phyloP scores from a whole-genome alignment of 2,797 vertebrate genomes.

The Coregonus ussuriensis region DNA sequence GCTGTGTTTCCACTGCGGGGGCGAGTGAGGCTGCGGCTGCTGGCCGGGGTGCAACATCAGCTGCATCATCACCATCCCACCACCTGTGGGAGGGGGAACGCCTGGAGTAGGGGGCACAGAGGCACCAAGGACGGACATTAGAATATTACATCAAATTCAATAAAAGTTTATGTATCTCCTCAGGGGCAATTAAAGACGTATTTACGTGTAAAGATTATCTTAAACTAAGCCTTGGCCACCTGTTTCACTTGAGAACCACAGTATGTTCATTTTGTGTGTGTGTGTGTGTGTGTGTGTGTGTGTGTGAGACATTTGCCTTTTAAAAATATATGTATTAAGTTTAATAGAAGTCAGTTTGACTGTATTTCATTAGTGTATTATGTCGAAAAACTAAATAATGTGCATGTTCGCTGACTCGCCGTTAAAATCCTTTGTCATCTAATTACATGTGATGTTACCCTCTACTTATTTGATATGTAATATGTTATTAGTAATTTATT shows the following conservation, averaged over 20 bases:
- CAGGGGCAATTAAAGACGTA: background rate
- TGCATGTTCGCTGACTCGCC: background rate
- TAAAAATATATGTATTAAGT: background rate
- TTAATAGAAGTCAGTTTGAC: background rate
- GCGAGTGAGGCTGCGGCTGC: conserved; percentile 78
- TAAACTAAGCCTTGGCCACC: background rate
- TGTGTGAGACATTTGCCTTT: background rate
- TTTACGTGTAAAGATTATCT: no score
- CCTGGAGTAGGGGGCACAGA: conserved; percentile 48
- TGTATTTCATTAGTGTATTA: conserved; percentile 7
- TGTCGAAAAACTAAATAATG: background rate
- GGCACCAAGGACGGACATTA: background rate
- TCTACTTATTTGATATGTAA: background rate
- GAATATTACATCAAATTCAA: background rate
- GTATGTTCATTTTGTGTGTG: background rate
- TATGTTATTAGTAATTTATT: conserved; percentile 11
- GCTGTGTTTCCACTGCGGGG: conserved; percentile 84
- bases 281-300: background rate
- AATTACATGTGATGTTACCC: background rate
- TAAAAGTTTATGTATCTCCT: background rate
- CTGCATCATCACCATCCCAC: conserved; percentile 88
- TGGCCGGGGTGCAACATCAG: conserved; percentile 79
- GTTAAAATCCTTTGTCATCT: background rate
- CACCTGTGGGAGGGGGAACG: conserved; percentile 68
- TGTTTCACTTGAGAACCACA: background rate